Evolutionary conservation across 2,888 invertebrate species (phyloP), one percentile per base, ranked within the genome.

Genomic region (Osmoderma eremita): DNA sequence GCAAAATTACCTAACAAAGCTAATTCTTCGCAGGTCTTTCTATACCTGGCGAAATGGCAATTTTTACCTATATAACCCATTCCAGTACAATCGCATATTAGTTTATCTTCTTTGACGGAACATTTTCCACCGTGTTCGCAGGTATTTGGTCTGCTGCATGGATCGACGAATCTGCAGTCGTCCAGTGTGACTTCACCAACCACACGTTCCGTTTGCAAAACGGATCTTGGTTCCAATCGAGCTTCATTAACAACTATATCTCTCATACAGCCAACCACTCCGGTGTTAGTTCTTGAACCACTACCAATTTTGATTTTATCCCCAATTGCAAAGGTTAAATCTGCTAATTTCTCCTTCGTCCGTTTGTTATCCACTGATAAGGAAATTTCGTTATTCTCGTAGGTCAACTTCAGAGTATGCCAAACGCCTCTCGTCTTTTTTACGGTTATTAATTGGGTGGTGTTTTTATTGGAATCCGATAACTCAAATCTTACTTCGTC

Each of bases 101-200:
- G 90, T 63, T 90, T 86, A 76, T 95, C 93, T 79, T 95, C 94
- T 77, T 92, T 90, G 0, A 96, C 93, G 20, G 94, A 92, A 82
- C 97, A 97, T 75, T 91, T 90, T 0, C 95, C 96, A 1, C 91
- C 94, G 78, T 97, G 96, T 76, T 96, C 95, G 77, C 97, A 97
- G 49, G 94, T 94, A 75, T 95, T 94, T 0, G 95, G 95, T 69
- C 94, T 85, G 39, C 90, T 90, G 77, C 95, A 95, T 0, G 95
- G 94, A 82, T 95, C 93, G 1, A 95, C 91, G 77, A 95, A 92
- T 78, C 92, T 89, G 79, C 95, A 95, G 77, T 95, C 94, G 77
- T 95, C 95, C 70, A 95, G 84, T 0, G 95, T 94, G 10, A 95
- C 94, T 82, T 94, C 94, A 2, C 95, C 95, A 0, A 94, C 92